Evolutionary conservation across 2,888 invertebrate genomes (phyloP).

Genomic region (Leistus spinibarbis): DNA sequence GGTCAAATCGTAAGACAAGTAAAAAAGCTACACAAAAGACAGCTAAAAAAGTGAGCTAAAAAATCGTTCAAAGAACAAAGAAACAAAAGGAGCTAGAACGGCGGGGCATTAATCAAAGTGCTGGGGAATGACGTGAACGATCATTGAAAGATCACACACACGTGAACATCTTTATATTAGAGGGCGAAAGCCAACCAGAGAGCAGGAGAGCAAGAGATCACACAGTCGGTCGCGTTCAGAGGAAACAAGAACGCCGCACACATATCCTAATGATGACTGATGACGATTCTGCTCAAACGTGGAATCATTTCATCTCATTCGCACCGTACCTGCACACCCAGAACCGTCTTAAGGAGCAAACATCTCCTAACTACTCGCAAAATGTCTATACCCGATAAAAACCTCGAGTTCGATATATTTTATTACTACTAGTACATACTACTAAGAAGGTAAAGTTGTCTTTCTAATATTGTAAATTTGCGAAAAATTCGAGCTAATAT

Average conservation of each 20-base stretch:
- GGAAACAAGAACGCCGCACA: background rate
- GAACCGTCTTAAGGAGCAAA: background rate
- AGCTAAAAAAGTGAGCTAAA: background rate
- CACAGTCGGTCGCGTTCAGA: background rate
- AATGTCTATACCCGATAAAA: background rate
- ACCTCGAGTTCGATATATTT: no score
- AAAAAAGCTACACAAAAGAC: background rate
- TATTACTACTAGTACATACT: no score
- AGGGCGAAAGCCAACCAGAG: no score
- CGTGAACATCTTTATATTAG: background rate
- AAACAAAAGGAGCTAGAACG: background rate
- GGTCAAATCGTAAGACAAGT: background rate
- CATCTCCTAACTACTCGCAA: background rate
- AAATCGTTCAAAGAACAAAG: background rate
- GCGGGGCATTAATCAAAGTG: background rate
- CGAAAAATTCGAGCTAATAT: no score
- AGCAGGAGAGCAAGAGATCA: no score
- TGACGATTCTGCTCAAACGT: slow-evolving; percentile 26
- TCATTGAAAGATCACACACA: background rate
- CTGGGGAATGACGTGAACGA: background rate
- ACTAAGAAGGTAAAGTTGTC: no score
- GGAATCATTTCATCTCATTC: background rate
- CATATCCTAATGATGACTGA: slow-evolving; percentile 28
- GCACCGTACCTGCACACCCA: background rate
- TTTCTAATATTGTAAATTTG: no score